Evolutionary conservation across 2,797 vertebrate species (phyloP).

Genomic region (Natrix natrix): DNA sequence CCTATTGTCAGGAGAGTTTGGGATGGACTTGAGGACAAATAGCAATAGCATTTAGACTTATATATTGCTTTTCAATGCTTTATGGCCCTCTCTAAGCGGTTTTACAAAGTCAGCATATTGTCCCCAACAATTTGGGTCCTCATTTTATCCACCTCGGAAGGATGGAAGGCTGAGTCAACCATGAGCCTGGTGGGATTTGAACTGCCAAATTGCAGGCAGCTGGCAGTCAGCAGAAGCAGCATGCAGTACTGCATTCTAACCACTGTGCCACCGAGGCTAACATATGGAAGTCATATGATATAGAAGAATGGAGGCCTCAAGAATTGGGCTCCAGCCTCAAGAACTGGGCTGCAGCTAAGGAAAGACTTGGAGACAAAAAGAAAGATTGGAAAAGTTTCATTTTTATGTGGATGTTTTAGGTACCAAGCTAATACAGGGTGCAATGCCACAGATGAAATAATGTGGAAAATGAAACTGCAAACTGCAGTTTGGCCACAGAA

Average conservation of each 20-base stretch:
- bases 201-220: too few relatives aligned
- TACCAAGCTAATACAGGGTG: neutral
- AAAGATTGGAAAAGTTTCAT: neutral
- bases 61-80: too few relatives aligned
- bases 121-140: too few relatives aligned
- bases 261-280: too few relatives aligned
- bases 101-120: too few relatives aligned
- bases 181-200: too few relatives aligned
- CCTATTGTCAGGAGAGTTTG: neutral
- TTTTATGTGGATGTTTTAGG: neutral
- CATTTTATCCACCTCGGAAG: too few relatives aligned
- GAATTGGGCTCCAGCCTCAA: neutral
- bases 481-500: neutral
- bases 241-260: too few relatives aligned
- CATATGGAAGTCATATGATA: neutral
- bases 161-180: too few relatives aligned
- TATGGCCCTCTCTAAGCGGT: too few relatives aligned
- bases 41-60: too few relatives aligned
- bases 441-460: neutral
- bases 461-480: neutral
- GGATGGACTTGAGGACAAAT: neutral
- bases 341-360: neutral
- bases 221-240: too few relatives aligned
- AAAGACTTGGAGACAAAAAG: neutral
- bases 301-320: neutral